Conservation (phyloP, 2,888 invertebrate species). For the Rhagium mordax region DNA sequence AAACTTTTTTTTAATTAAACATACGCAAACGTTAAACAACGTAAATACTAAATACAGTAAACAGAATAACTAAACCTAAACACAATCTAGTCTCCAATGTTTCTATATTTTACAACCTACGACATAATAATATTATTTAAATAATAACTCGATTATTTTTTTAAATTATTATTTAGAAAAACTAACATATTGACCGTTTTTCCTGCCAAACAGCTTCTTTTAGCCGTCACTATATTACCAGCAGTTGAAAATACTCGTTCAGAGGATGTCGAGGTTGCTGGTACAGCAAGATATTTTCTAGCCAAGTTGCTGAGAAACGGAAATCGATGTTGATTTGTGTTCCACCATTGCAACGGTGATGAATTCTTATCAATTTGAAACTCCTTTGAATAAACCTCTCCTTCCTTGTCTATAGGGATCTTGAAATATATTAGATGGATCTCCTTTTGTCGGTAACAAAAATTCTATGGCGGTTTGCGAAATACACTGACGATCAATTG, state of each 20-base stretch:
- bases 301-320: conserved; percentile 15
- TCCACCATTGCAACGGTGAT: conserved; percentile 30
- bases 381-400: neutral
- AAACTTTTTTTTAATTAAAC: no score
- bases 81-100: no score
- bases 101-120: no score
- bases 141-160: conserved; percentile 8
- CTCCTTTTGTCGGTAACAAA: conserved; percentile 15
- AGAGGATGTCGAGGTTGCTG: conserved; percentile 28
- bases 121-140: no score
- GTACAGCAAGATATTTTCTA: conserved; percentile 20
- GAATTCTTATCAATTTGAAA: conserved; percentile 21
- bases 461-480: conserved; percentile 15
- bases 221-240: conserved; percentile 29
- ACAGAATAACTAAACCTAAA: no score
- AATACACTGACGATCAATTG: no score
- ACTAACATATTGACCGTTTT: conserved; percentile 25
- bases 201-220: conserved; percentile 25
- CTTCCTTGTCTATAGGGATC: conserved; percentile 11
- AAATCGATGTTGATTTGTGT: conserved; percentile 26
- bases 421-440: neutral
- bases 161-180: conserved; percentile 16
- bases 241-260: conserved; percentile 28
- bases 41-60: no score
- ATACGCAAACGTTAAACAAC: no score